These are phyloP conservation scores for Hyperoplus lanceolatus DNA, from an alignment of 2,797 vertebrate genomes.

Conservation along the genomic window DNA sequence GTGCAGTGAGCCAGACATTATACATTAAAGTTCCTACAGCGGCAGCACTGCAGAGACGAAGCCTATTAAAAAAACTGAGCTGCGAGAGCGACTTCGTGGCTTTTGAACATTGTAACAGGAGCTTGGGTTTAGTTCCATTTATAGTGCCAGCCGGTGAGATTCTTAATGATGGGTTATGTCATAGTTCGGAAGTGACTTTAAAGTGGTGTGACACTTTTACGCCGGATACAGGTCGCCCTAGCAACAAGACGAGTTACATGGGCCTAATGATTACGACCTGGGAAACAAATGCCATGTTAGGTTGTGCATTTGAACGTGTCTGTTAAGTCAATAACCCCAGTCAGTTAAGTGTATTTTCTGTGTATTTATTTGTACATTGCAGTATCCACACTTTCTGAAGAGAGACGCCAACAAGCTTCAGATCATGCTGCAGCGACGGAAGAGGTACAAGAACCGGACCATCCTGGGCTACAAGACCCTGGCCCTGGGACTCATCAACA, in stretches of 20 bases:
- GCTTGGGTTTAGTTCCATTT: conserved; percentile 45
- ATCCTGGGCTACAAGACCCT: conserved; percentile 94
- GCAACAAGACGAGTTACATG: conserved; percentile 12
- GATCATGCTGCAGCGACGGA: conserved; percentile 92
- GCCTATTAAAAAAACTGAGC: conserved; percentile 43
- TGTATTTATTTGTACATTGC: not conserved
- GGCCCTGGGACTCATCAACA: conserved; percentile 92
- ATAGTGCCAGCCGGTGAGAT: conserved; percentile 38
- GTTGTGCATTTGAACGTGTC: not conserved
- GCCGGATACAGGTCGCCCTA: conserved; percentile 25
- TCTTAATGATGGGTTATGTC: conserved; percentile 57
- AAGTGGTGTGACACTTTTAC: conserved; percentile 38
- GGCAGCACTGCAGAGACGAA: conserved; percentile 20
- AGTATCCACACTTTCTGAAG: conserved; percentile 95
- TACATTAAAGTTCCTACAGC: conserved; percentile 41
- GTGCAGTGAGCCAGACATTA: conserved; percentile 41
- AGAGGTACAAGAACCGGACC: conserved; percentile 92
- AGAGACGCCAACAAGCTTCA: conserved; percentile 94
- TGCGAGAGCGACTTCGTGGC: conserved; percentile 30
- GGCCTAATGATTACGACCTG: conserved; percentile 26
- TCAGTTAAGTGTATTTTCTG: not conserved
- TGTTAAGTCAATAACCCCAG: not conserved
- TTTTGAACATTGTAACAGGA: conserved; percentile 45
- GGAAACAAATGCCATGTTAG: conserved; percentile 12
- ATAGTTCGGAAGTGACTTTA: conserved; percentile 26